Conservation (phyloP, 2,113 vertebrate genomes). For the Tetrax tetrax region DNA sequence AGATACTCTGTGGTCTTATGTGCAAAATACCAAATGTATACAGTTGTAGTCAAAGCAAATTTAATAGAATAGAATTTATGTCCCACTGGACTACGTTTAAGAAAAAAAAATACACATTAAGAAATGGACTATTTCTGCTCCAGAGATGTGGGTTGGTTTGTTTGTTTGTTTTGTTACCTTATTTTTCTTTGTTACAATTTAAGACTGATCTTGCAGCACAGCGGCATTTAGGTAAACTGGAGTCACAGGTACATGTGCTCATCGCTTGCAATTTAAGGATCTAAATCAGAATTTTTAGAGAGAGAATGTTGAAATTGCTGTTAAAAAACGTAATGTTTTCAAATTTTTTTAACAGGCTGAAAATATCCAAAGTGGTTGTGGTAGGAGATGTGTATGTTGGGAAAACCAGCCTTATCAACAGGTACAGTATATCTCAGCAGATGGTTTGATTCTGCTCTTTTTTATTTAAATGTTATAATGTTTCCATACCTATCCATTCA, state of each 20-base stretch:
- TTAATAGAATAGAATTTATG: background rate
- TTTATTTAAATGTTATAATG: background rate
- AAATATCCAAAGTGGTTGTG: conserved; percentile 90
- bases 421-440: conserved; percentile 67
- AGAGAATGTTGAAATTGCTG: background rate
- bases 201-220: background rate
- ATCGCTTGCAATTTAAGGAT: background rate
- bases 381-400: conserved; percentile 91
- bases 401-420: conserved; percentile 93
- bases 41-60: background rate
- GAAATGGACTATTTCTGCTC: background rate
- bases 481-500: background rate
- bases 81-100: background rate
- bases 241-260: background rate
- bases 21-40: background rate
- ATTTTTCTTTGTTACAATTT: background rate
- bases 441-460: background rate
- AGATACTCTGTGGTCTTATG: background rate
- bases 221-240: background rate
- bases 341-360: conserved; percentile 74
- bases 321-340: background rate
- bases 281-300: background rate
- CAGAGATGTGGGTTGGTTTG: no score
- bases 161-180: background rate
- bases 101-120: background rate